Evolutionary conservation across 2,797 vertebrate species (phyloP).

Genomic region (Cynodonichthys magdalenae): DNA sequence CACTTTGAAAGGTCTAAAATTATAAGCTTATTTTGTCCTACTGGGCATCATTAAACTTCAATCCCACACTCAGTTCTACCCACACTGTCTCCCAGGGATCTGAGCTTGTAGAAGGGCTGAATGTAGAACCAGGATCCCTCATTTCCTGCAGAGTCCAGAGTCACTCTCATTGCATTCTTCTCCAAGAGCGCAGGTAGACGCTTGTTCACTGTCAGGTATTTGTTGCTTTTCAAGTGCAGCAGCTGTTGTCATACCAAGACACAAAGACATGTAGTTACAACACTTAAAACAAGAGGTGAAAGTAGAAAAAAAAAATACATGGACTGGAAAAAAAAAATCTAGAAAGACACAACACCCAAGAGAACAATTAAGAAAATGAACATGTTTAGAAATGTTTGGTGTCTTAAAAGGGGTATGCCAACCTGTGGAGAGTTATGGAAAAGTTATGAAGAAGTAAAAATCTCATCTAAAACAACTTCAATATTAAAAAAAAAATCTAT

Average conservation of each 20-base stretch:
- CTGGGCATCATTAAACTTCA: slow-evolving; percentile 38
- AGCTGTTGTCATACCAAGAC: slow-evolving; percentile 77
- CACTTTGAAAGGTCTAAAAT: slow-evolving; percentile 46
- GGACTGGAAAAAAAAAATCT: slow-evolving; percentile 2
- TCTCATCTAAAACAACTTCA: no score
- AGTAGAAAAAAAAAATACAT: background rate
- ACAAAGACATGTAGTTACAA: background rate
- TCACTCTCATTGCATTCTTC: slow-evolving; percentile 99
- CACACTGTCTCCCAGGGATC: slow-evolving; percentile 97
- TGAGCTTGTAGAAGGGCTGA: slow-evolving; percentile 97
- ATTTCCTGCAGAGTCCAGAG: slow-evolving; percentile 94
- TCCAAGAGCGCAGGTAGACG: slow-evolving; percentile 94
- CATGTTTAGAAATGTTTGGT: no score
- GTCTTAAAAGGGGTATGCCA: no score
- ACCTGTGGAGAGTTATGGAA: no score
- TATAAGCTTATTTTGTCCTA: slow-evolving; percentile 13
- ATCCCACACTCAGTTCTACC: slow-evolving; percentile 59
- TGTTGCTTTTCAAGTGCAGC: slow-evolving; percentile 98
- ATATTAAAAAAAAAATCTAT: no score
- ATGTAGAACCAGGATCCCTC: slow-evolving; percentile 99
- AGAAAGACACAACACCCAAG: slow-evolving; percentile 11
- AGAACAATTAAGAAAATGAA: background rate
- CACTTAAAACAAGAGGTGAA: background rate
- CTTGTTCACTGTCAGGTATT: slow-evolving; percentile 98
- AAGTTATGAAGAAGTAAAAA: no score